phyloP scores from a whole-genome alignment of 1,140 invertebrate genomes.

The Myzus persicae region DNA sequence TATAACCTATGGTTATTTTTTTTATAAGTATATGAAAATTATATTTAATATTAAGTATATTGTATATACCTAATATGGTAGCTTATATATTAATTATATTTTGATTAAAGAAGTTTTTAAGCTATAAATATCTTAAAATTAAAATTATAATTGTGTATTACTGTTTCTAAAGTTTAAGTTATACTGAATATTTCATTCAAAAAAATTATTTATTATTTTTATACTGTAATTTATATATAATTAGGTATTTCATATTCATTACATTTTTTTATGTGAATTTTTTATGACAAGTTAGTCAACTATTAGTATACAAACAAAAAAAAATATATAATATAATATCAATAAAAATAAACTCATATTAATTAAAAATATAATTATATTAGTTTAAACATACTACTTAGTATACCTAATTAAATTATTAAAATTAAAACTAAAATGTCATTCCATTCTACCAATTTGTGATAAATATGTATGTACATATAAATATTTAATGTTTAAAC shows the following conservation, averaged over 20 bases:
- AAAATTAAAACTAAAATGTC: too few species aligned
- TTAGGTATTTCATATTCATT: background rate
- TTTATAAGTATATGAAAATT: too few species aligned
- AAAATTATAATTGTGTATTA: background rate
- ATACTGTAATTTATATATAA: too few species aligned
- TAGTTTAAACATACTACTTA: background rate
- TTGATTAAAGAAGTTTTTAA: background rate
- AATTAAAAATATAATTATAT: background rate
- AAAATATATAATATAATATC: background rate
- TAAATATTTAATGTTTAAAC: too few species aligned
- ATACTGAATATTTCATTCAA: background rate
- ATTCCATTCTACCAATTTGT: too few species aligned
- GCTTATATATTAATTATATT: background rate
- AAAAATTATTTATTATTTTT: background rate
- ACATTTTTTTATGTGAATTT: background rate
- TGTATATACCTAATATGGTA: too few species aligned
- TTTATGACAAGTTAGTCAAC: background rate
- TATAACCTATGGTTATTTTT: too few species aligned
- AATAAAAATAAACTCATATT: background rate
- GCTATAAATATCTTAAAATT: background rate
- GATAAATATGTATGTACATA: too few species aligned
- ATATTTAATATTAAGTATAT: too few species aligned
- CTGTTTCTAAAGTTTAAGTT: background rate
- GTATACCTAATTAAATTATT: too few species aligned
- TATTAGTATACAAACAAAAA: background rate